These are phyloP conservation scores for Sussaba pulchella DNA, from an alignment of 2,888 invertebrate genomes.

Conservation along the genomic window DNA sequence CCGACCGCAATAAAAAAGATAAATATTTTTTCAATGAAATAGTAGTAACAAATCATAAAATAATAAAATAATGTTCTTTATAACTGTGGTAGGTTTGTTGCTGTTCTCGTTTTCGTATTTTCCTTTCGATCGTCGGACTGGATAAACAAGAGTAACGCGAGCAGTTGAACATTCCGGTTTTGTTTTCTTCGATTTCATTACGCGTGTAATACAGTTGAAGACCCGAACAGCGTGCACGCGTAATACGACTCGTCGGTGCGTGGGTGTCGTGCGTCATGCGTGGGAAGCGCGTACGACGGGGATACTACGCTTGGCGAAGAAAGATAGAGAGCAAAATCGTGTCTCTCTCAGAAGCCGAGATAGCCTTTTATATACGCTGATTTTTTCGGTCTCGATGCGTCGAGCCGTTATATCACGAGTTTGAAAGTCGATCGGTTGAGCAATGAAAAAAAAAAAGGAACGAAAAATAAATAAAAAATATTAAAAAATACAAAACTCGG, in stretches of 20 bases:
- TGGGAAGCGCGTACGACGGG: constrained; percentile 29
- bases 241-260: constrained; percentile 7
- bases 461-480: no score
- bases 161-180: constrained; percentile 29
- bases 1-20: no score
- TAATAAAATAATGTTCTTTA: no score
- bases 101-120: constrained; percentile 1
- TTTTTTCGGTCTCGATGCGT: constrained; percentile 9
- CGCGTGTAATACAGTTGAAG: not conserved
- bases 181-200: constrained; percentile 28
- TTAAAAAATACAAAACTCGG: constrained; percentile 18
- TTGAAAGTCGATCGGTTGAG: constrained; percentile 49
- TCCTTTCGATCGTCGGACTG: not conserved
- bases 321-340: constrained; percentile 25
- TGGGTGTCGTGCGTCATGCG: constrained; percentile 45
- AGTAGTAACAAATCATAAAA: no score
- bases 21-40: no score
- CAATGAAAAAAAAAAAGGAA: not conserved
- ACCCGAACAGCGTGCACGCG: not conserved
- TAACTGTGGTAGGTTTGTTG: no score
- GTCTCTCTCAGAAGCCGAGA: constrained; percentile 13
- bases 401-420: constrained; percentile 41
- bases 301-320: not conserved
- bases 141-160: constrained; percentile 12
- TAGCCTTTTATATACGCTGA: constrained; percentile 30